Conservation (phyloP, 2,888 invertebrate genomes). For the Portevinia maculata region DNA sequence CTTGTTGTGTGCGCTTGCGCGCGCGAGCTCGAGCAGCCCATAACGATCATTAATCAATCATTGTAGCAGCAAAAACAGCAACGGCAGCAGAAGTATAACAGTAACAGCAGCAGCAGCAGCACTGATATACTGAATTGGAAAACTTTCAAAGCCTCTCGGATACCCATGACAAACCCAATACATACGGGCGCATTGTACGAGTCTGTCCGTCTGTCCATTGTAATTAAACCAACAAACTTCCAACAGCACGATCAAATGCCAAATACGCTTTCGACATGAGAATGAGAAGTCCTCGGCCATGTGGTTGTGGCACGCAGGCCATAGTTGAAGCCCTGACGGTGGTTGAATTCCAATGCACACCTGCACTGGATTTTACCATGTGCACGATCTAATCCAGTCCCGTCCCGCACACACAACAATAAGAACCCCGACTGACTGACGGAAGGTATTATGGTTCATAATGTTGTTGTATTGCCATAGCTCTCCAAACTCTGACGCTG, state of each 20-base stretch:
- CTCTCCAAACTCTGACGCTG: constrained; percentile 52
- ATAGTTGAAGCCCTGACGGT: constrained; percentile 64
- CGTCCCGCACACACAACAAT: constrained; percentile 60
- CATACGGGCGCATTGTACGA: constrained; percentile 52
- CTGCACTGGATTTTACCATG: constrained; percentile 71
- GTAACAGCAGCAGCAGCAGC: constrained; percentile 33
- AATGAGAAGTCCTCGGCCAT: constrained; percentile 68
- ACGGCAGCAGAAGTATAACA: constrained; percentile 22
- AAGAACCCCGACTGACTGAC: constrained; percentile 61
- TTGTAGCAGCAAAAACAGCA: constrained; percentile 56
- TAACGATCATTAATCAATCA: constrained; percentile 73
- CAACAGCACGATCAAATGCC: constrained; percentile 71
- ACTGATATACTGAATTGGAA: constrained; percentile 50
- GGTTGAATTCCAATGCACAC: constrained; percentile 74
- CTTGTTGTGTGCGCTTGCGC: constrained; percentile 55
- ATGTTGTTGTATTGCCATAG: constrained; percentile 25
- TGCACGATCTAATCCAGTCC: constrained; percentile 54
- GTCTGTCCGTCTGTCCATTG: constrained; percentile 68
- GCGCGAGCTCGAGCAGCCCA: constrained; percentile 41
- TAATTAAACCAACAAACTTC: constrained; percentile 74
- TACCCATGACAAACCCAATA: constrained; percentile 21
- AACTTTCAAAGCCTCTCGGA: constrained; percentile 63
- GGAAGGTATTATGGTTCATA: constrained; percentile 55
- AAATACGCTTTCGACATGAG: constrained; percentile 73
- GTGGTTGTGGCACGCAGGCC: constrained; percentile 66